Evolutionary conservation across 2,888 invertebrate species (phyloP).

Genomic region (Phytoseiulus persimilis): DNA sequence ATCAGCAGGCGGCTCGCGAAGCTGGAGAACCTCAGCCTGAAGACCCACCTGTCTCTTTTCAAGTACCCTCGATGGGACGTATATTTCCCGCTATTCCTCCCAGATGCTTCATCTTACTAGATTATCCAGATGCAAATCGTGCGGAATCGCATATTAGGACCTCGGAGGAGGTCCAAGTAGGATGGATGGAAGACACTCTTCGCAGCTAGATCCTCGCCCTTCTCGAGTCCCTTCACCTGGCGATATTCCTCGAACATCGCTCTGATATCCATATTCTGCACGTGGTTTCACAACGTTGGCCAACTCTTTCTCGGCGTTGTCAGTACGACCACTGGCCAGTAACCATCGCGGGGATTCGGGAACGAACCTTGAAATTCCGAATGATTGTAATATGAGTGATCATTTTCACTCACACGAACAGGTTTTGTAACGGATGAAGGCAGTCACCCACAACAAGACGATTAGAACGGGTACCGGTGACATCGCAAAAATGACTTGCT

Average conservation of each 20-base stretch:
- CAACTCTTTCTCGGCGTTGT: neutral
- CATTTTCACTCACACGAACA: too few relatives aligned
- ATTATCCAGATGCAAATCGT: neutral
- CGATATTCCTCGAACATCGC: slow-evolving; percentile 29
- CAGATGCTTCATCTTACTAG: neutral
- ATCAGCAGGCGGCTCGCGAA: slow-evolving; percentile 24
- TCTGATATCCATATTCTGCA: neutral
- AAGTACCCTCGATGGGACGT: too few relatives aligned
- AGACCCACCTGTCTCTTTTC: too few relatives aligned
- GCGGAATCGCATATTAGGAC: slow-evolving; percentile 15
- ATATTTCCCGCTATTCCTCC: too few relatives aligned
- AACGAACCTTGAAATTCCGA: neutral
- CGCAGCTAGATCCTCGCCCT: neutral
- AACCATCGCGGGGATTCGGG: slow-evolving; percentile 27
- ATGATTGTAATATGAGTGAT: too few relatives aligned
- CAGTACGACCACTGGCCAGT: neutral
- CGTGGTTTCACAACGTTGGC: neutral
- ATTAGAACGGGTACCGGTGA: neutral
- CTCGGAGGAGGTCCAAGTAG: neutral
- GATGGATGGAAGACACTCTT: neutral
- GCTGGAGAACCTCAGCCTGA: neutral
- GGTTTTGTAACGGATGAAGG: too few relatives aligned
- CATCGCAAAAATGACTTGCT: neutral
- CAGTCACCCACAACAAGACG: neutral
- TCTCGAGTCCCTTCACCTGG: neutral